phyloP scores from a whole-genome alignment of 2,888 invertebrate genomes.

The Cataglyphis cursor region DNA sequence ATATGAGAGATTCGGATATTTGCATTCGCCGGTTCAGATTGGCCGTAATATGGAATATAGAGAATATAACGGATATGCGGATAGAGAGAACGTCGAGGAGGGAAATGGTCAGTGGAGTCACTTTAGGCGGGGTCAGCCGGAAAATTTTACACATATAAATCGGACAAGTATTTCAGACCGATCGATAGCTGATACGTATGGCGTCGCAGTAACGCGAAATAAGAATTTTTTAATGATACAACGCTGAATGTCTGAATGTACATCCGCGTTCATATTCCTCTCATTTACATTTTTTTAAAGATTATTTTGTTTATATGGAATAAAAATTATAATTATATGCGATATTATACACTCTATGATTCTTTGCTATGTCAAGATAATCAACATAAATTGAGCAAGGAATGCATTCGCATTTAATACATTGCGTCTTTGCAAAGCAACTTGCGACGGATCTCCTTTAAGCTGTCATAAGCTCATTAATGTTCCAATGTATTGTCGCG shows the following conservation, averaged over 20 bases:
- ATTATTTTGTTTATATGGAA: not conserved
- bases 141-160: constrained; percentile 61
- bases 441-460: constrained; percentile 5
- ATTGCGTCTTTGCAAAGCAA: not conserved
- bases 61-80: constrained; percentile 54
- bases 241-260: constrained; percentile 5
- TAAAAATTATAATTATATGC: constrained; percentile 24
- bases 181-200: constrained; percentile 33
- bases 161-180: constrained; percentile 44
- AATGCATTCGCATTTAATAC: not conserved
- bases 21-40: constrained; percentile 59
- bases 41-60: constrained; percentile 66
- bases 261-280: constrained; percentile 20
- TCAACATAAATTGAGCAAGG: not conserved
- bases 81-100: constrained; percentile 48
- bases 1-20: constrained; percentile 68
- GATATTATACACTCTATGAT: not conserved
- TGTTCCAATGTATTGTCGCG: constrained; percentile 6
- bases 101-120: constrained; percentile 45
- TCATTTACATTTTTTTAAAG: not conserved
- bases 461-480: constrained; percentile 37
- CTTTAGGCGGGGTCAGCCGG: constrained; percentile 51
- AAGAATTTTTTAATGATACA: constrained; percentile 38
- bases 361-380: not conserved
- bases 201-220: constrained; percentile 24